A percentile compares a stretch with the other conserved stretches of the same genome.
Evolutionary conservation across 1,140 invertebrate species (phyloP).

Genomic region (Contarinia nasturtii): DNA sequence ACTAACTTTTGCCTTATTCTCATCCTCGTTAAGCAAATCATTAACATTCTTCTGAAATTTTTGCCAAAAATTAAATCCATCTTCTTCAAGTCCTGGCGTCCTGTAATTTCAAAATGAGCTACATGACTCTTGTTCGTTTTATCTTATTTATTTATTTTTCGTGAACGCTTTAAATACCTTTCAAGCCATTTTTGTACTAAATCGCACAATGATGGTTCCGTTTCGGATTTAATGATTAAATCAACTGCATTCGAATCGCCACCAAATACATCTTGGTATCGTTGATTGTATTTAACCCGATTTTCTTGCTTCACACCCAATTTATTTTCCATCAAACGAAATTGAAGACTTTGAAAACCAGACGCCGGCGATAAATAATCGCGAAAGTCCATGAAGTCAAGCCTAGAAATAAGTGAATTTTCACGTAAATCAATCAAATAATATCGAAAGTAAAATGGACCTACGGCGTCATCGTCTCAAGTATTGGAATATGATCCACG

Average conservation of each 20-base stretch:
- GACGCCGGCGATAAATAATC: slow-evolving; percentile 83
- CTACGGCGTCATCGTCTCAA: slow-evolving; percentile 96
- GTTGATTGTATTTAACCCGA: slow-evolving; percentile 83
- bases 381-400: slow-evolving; percentile 94
- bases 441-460: no score
- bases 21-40: slow-evolving; percentile 34
- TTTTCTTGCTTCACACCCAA: slow-evolving; percentile 76
- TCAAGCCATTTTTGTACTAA: slow-evolving; percentile 86
- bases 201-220: slow-evolving; percentile 62
- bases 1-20: background rate
- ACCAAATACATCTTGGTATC: slow-evolving; percentile 74
- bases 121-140: no score
- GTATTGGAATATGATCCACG: slow-evolving; percentile 90
- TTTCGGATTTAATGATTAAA: slow-evolving; percentile 55
- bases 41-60: slow-evolving; percentile 69
- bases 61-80: slow-evolving; percentile 85
- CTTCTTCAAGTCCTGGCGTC: slow-evolving; percentile 70
- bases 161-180: no score
- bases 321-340: slow-evolving; percentile 92
- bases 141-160: no score
- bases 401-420: no score
- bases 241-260: slow-evolving; percentile 50
- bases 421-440: no score
- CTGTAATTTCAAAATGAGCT: no score
- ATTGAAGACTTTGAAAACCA: slow-evolving; percentile 95